Evolutionary conservation across 2,888 invertebrate genomes (phyloP), one percentile per base, ranked within the genome.

Genomic region (Hipparchia semele): DNA sequence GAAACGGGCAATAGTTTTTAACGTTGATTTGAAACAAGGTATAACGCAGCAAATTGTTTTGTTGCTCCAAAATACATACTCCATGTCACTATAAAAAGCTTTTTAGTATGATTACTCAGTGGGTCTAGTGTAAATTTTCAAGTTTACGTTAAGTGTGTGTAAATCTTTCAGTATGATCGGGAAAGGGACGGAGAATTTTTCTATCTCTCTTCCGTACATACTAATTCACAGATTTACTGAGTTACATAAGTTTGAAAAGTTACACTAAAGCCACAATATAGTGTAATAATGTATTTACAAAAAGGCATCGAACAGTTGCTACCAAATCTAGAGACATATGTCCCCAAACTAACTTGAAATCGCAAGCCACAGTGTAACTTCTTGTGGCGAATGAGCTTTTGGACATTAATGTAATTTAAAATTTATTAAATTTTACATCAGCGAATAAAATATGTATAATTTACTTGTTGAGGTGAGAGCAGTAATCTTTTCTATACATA

Each of bases 351-450:
- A 76, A 77, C 73, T 77, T 73, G 23, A 72, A 80, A 85, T 81
- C 83, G 80, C 83, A 81, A 81, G 86, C 88, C 90, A 88, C 87
- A 53, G 75, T 76, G 81, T 83, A 79, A 81, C 81, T 76, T 76
- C 84, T 87, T 77, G 87, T 88, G 89, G 89, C 86, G 76, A 80
- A 80, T 77, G 85, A 89, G 86, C 86, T 90, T 86, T 85, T 87
- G 74, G 80, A 87, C 88, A 83, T 80, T 86, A 81, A 85, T 80
- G 79, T 86, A 85, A 84, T 84, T 69, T 61, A 84, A 82, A 81
- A 82, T 83, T 83, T 83, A 80, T 80, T 85, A 81, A 79, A 80
- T 83, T 85, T 84, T 82, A 83, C 81, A 79, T 84, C 83, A 71
- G 82, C 80, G 80, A 79, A 79, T 80, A 73, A 76, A 77, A 70